phyloP scores from a whole-genome alignment of 2,888 invertebrate genomes.

The Blomia tropicalis region DNA sequence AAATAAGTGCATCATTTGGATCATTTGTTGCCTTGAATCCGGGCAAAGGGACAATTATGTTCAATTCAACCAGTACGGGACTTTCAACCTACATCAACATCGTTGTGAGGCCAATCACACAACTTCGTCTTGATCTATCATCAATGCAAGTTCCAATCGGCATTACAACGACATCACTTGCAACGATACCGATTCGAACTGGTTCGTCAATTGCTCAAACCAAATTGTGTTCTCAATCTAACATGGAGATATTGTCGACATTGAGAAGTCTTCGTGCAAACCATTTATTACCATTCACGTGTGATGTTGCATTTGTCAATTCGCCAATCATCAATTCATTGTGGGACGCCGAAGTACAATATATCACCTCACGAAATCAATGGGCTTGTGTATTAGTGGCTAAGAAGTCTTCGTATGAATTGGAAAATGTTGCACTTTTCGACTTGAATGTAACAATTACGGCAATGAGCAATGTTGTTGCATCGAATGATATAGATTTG shows the following conservation, averaged over 20 bases:
- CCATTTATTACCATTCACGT: background rate
- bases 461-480: background rate
- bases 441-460: conserved; percentile 11
- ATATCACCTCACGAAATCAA: background rate
- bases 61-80: background rate
- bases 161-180: background rate
- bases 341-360: conserved; percentile 7
- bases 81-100: background rate
- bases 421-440: background rate
- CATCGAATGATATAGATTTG: background rate
- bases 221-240: background rate
- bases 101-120: background rate
- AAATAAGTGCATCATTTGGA: background rate
- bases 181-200: conserved; percentile 1
- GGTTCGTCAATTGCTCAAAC: background rate
- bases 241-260: background rate
- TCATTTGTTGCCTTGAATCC: background rate
- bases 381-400: conserved; percentile 14
- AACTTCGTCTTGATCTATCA: background rate
- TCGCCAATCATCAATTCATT: background rate
- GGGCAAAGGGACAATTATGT: background rate
- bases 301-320: conserved; percentile 16
- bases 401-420: background rate
- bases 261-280: background rate
- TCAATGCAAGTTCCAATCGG: background rate